A percentile compares a stretch with the other conserved stretches of the same genome.
Evolutionary conservation across 2,888 invertebrate species (phyloP).

Genomic region (Cryptus armator): DNA sequence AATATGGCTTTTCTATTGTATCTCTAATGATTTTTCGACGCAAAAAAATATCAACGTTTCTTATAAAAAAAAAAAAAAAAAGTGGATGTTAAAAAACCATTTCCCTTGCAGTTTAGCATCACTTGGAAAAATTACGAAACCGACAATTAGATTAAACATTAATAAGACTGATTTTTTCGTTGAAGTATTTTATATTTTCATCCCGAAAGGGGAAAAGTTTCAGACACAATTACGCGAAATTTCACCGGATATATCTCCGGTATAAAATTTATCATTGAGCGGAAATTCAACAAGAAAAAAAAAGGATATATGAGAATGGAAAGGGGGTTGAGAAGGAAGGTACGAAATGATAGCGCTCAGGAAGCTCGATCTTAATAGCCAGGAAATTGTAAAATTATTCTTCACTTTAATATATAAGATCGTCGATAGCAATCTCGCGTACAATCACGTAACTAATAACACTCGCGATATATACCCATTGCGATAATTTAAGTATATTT

Average conservation of each 20-base stretch:
- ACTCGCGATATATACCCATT: background rate
- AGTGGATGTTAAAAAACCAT: background rate
- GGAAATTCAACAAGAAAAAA: background rate
- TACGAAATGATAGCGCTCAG: background rate
- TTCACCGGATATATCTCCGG: background rate
- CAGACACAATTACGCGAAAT: background rate
- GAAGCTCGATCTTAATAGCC: background rate
- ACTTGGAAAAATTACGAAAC: background rate
- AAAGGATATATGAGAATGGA: background rate
- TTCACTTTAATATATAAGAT: slow-evolving; percentile 23
- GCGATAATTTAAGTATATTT: slow-evolving; percentile 25
- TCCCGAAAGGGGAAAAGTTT: background rate
- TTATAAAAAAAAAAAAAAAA: background rate
- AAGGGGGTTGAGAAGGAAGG: background rate
- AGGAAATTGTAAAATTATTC: slow-evolving; percentile 35
- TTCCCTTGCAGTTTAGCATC: background rate
- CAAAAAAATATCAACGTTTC: background rate
- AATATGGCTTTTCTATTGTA: background rate
- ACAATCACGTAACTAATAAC: background rate
- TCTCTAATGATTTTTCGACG: background rate
- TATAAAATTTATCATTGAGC: background rate
- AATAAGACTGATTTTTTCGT: background rate
- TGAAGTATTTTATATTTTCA: background rate
- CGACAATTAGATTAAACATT: background rate
- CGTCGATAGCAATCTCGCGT: slow-evolving; percentile 10